Base-by-base conservation (phyloP, 2,797 vertebrate genomes). In the Catamblyrhynchus diadema region DNA sequence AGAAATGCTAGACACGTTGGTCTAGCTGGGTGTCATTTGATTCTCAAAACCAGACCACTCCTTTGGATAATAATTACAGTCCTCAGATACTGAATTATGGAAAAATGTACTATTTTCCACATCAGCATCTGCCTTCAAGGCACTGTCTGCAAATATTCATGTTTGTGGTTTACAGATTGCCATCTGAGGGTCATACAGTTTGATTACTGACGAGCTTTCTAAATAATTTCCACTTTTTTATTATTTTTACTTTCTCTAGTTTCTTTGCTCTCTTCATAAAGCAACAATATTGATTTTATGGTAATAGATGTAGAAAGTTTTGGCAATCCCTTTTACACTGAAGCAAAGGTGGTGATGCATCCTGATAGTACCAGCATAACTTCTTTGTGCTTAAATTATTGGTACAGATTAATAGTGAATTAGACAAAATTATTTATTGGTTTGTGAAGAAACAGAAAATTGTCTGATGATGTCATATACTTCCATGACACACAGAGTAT, bases 51-150 rank as follows among this genome's bases (percentile, higher is more conserved):
- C 21, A 81, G 57, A 77, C 18, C 44, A 66, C 33, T 80, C 74
- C 30, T 85, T 90, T 90, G 45, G 42, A 82, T 70, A 47, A 54
- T 69, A 94, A 87, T 84, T 82, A 66, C 17, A 77, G 51, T 45
- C 18, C 57, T 47, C 51, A 80, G 56, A 73, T 85, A 51, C 3
- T 8, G 33, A 90, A 48, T 88, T 74, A 81, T 1, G 21, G 60
- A 90, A 95, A 92, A 95, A 84, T 30, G 15, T 45, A 37, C 20
- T 65, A 65, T 90, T 94, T 95, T 92, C 57, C 48, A 81, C 28
- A 54, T 85, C 35, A 80, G 3, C 42, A 57, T 90, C 33, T 82
- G 56, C 42, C 24, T 92, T 71, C 47, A 45, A 33, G 27, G 8
- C 37, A 47, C 48, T 79, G 28, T 53, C 19, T 84, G 27, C 24